Percentiles rank a stretch among this genome's conserved stretches.
These are phyloP conservation scores for Heliconius melpomene DNA, from an alignment of 1,140 invertebrate species.

Conservation along the genomic window DNA sequence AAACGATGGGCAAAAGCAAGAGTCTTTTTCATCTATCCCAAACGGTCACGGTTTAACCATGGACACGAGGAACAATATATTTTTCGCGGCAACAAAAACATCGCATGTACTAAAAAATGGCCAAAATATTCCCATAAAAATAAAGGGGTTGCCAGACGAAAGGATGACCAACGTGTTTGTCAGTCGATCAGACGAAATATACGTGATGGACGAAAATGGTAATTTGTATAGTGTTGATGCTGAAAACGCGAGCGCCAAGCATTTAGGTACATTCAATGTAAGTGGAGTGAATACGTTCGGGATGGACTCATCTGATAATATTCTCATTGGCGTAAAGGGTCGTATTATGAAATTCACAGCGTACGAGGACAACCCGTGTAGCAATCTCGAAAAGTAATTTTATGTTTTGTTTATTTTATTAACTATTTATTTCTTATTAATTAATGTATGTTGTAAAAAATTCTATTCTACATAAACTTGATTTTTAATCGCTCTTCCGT, in stretches of 20 bases:
- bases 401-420: conserved; percentile 7
- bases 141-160: conserved; percentile 64
- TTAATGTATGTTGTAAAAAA: neutral
- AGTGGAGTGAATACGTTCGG: conserved; percentile 69
- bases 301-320: conserved; percentile 69
- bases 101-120: conserved; percentile 64
- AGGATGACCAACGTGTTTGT: conserved; percentile 70
- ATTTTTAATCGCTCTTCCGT: neutral
- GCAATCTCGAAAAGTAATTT: conserved; percentile 53
- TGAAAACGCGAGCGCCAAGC: conserved; percentile 56
- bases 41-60: conserved; percentile 70
- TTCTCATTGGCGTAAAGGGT: conserved; percentile 66
- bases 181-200: conserved; percentile 63
- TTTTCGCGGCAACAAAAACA: conserved; percentile 69
- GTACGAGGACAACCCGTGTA: conserved; percentile 64
- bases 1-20: conserved; percentile 61
- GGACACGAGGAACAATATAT: conserved; percentile 69
- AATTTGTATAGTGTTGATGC: conserved; percentile 63
- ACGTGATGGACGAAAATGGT: conserved; percentile 71
- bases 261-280: conserved; percentile 61
- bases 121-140: conserved; percentile 61
- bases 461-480: neutral
- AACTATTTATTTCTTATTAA: conserved; percentile 6
- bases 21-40: conserved; percentile 59
- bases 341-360: conserved; percentile 63